Evolutionary conservation across 2,113 vertebrate species (phyloP), one percentile per base, ranked within the genome.

Genomic region (Nothobranchius kuhntae): DNA sequence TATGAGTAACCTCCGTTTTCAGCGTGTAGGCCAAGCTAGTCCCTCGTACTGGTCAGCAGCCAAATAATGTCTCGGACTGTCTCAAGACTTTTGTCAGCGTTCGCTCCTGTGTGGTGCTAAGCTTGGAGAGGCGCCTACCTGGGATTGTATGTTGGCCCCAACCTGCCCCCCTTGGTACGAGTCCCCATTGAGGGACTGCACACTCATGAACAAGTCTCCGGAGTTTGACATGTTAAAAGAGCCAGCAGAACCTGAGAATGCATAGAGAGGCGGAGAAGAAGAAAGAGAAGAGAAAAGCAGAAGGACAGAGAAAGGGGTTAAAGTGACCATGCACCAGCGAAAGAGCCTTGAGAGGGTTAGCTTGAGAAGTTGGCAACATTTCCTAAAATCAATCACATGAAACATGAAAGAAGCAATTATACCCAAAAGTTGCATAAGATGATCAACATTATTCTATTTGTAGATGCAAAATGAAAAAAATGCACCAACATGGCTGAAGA

Each of bases 171-270:
- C 96, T 95, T 98, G 97, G 96, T 99, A 99, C 91, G 97, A 98
- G 94, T 99, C 97, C 95, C 97, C 97, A 96, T 99, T 99, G 95
- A 99, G 97, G 94, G 96, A 98, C 96, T 99, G 97, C 94, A 99
- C 96, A 95, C 95, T 98, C 97, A 99, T 99, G 96, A 99, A 99
- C 95, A 99, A 96, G 94, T 98, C 97, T 95, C 96, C 97, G 93
- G 97, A 98, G 94, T 98, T 98, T 95, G 97, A 97, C 96, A 99
- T 98, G 95, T 98, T 99, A 99, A 99, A 99, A 97, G 97, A 98
- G 93, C 95, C 97, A 93, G 97, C 98, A 95, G 96, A 98, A 98
- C 97, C 97, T 99, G 95, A 87, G 84, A 90, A 88, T 65, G 82
- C 67, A 51, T 3, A 85, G 89, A 95, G 94, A 96, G 92, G 95